Evolutionary conservation across 1,140 invertebrate genomes (phyloP).

Genomic region (Microvelia longipes): DNA sequence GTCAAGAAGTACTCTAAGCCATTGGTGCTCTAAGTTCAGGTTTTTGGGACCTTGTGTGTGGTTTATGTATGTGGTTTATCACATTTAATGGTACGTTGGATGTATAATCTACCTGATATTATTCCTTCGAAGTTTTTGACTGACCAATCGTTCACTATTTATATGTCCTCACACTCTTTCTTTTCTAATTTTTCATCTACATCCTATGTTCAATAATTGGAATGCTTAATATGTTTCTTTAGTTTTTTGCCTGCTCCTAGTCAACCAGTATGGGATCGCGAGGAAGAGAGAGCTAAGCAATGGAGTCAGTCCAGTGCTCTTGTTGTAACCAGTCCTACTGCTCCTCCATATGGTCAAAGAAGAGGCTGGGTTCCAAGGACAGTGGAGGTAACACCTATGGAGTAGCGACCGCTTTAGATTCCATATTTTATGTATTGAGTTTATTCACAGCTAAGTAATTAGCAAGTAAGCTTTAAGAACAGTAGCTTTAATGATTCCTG

Average conservation of each 20-base stretch:
- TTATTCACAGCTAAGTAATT: not conserved
- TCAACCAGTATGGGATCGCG: constrained; percentile 71
- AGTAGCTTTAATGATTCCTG: not conserved
- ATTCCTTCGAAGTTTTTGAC: too few species aligned
- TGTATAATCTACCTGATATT: too few species aligned
- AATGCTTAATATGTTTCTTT: too few species aligned
- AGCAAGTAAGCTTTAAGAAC: constrained; percentile 5
- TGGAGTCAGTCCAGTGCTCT: constrained; percentile 46
- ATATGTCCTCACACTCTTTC: too few species aligned
- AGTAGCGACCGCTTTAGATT: constrained; percentile 3
- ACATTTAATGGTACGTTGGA: too few species aligned
- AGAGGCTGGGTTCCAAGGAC: constrained; percentile 85
- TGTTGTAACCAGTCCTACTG: constrained; percentile 53
- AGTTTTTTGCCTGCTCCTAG: constrained; percentile 69
- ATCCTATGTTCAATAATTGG: too few species aligned
- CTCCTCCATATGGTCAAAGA: constrained; percentile 92
- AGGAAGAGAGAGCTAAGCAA: constrained; percentile 57
- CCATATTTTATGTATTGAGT: not conserved
- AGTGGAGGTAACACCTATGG: constrained; percentile 53
- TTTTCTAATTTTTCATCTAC: too few species aligned
- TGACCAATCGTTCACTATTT: too few species aligned
- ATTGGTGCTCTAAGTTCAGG: too few species aligned
- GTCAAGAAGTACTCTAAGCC: too few species aligned
- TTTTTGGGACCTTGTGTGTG: too few species aligned
- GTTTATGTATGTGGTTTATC: too few species aligned